Base-by-base conservation (phyloP, 2,113 vertebrate species). In the Craseonycteris thonglongyai region DNA sequence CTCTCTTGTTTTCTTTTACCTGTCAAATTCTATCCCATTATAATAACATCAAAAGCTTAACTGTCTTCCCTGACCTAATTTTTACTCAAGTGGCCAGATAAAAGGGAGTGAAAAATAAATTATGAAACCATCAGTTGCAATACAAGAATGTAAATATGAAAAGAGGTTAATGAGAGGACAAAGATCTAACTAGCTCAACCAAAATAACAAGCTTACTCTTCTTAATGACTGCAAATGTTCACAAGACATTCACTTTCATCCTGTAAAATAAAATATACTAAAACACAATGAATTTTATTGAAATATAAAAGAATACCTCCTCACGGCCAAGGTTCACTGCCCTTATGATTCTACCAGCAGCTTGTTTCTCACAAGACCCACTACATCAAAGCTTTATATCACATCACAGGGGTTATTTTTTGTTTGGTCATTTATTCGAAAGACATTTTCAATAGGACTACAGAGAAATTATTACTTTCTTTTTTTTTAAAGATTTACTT, bases 101-200 rank as follows among this genome's bases (percentile, higher is more conserved):
- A 96, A 47, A 94, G 90, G 38, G 58, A 96, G 78, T 93, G 86
- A 38, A 86, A 95, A 97, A 95, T 90, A 96, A 96, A 95, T 91
- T 94, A 96, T 96, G 76, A 93, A 97, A 93, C 92, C 47, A 92
- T 19, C 63, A 85, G 81, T 83, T 95, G 74, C 75, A 91, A 56
- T 13, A 91, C 54, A 82, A 91, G 45, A 71, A 11, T 91, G 5
- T 75, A 94, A 96, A 97, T 96, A 79, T 87, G 78, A 94, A 97
- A 97, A 75, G 96, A 97, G 47, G 68, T 96, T 96, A 98, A 95
- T 74, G 92, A 95, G 91, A 65, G 83, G 95, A 96, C 94, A 97
- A 72, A 95, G 95, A 96, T 97, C 86, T 95, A 96, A 74, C 42
- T 95, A 79, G 59, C 51, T 91, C 66, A 88, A 88, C 35, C 72